Conservation (phyloP, 2,797 vertebrate genomes). For the Mormyrus proboscirostris region DNA sequence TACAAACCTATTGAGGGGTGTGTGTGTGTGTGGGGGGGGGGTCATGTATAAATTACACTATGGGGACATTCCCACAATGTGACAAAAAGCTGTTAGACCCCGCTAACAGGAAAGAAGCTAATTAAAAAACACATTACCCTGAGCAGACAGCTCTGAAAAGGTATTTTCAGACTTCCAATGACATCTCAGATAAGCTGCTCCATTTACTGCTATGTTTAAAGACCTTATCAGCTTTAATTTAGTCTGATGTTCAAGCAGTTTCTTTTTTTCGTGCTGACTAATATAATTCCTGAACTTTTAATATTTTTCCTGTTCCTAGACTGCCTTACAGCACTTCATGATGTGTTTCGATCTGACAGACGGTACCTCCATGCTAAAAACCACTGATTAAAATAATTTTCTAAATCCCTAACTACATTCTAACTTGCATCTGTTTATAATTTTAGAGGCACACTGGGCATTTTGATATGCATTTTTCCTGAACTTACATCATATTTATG, state of each 20-base stretch:
- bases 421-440: background rate
- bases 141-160: background rate
- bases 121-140: slow-evolving; percentile 11
- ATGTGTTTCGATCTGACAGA: background rate
- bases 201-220: background rate
- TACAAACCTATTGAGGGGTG: no score
- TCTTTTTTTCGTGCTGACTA: background rate
- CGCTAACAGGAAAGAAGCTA: background rate
- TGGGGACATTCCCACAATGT: background rate
- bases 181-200: background rate
- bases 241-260: background rate
- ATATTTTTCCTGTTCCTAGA: background rate
- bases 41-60: no score
- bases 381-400: background rate
- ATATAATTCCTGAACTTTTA: background rate
- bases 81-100: background rate
- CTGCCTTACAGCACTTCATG: background rate
- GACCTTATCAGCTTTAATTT: slow-evolving; percentile 9
- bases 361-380: background rate
- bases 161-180: background rate
- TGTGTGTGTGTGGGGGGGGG: no score
- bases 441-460: background rate
- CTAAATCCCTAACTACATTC: background rate
- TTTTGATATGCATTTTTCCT: background rate
- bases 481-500: background rate